phyloP scores from a whole-genome alignment of 1,140 invertebrate species.

The Bilobella aurantiaca region DNA sequence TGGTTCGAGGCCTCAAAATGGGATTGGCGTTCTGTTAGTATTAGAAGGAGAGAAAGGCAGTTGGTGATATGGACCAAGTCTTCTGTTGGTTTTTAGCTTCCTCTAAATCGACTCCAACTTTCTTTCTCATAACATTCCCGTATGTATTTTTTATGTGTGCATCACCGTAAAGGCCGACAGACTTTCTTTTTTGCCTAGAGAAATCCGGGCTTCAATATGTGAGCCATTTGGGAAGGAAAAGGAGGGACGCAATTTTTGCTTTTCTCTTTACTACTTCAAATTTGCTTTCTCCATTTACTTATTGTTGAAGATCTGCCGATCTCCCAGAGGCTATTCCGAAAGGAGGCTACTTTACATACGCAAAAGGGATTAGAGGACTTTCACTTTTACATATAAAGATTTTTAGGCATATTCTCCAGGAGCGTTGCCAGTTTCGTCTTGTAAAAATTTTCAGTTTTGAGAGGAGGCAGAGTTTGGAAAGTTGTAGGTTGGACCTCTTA shows the following conservation, averaged over 20 bases:
- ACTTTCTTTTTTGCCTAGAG: neutral
- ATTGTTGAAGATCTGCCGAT: neutral
- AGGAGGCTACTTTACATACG: neutral
- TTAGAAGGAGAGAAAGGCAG: no score
- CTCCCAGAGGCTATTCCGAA: neutral
- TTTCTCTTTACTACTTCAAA: neutral
- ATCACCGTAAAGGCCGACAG: neutral
- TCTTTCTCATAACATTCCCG: constrained; percentile 1
- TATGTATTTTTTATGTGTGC: constrained; percentile 8
- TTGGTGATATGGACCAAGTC: no score
- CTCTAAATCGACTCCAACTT: neutral
- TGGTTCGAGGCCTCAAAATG: no score
- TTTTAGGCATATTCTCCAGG: neutral
- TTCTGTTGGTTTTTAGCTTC: neutral
- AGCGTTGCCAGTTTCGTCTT: neutral
- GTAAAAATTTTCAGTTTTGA: no score
- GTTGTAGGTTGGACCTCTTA: no score
- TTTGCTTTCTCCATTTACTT: neutral
- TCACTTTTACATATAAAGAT: neutral
- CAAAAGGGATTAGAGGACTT: neutral
- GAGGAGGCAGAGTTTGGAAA: neutral
- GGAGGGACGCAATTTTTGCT: neutral
- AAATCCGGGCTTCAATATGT: neutral
- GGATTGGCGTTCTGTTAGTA: no score
- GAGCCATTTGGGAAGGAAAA: neutral